Base-by-base conservation (phyloP, 2,888 invertebrate species). In the Syritta pipiens region DNA sequence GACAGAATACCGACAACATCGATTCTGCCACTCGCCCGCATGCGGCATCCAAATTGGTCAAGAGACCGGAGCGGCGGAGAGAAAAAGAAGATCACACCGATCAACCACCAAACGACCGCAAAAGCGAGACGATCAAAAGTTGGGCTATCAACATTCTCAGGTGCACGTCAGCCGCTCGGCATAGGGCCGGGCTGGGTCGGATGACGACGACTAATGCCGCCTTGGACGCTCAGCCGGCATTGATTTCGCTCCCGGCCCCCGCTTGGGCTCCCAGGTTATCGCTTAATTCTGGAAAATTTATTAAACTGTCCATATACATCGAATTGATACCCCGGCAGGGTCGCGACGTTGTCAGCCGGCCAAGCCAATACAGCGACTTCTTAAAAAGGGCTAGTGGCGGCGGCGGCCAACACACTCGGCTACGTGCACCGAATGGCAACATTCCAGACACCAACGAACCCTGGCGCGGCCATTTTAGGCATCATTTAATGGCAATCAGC, bases 141-240 rank as follows among this genome's bases (percentile, higher is more conserved):
- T 60, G 72, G 84, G 84, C 88, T 85, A 87, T 87, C 86, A 86
- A 86, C 87, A 87, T 87, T 87, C 87, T 87, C 87, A 87, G 88
- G 87, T 87, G 86, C 86, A 85, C 71, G 69, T 67, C 65, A 68
- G 53, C 32, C n/a, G 53, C 20, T 44, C 51, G 7, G 28, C 35
- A 69, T 63, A 71, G 63, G 63, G 49, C 28, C 57, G 49, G 49
- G 28, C 55, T 35, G 10, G 48, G 49, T 49, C 30, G 30, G 44
- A 14, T 26, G 40, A 40, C n/a, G n/a, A n/a, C n/a, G n/a, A n/a
- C n/a, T 76, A 57, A 49, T 71, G 55, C 65, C 10, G 32, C 35
- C 32, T 9, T 22, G 14, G 9, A 2, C 6, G 32, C 19, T 55
- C 3, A 5, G 5, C 22, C n/a, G 30, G 32, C 40, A n/a, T n/a